These are phyloP conservation scores for Macrostomum lignano DNA, from an alignment of 1,140 invertebrate species.

Conservation along the genomic window DNA sequence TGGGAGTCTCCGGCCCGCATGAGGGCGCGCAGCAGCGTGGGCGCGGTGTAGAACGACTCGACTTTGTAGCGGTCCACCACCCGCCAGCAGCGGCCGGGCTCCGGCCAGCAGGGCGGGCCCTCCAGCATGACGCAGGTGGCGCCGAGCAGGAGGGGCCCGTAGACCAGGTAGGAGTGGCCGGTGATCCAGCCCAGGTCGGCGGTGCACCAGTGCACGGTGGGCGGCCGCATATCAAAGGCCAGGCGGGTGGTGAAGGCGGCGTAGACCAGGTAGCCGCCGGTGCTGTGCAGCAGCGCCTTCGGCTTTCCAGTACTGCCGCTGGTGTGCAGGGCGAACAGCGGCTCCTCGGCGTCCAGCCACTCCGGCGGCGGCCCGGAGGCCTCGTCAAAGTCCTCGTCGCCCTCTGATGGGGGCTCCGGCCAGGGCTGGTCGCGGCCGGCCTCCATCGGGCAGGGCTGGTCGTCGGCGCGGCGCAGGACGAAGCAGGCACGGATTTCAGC, in stretches of 20 bases:
- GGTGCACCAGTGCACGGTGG: conserved; percentile 30
- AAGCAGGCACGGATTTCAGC: neutral
- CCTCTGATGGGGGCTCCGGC: neutral
- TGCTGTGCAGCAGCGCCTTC: conserved; percentile 77
- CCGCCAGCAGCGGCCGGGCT: conserved; percentile 36
- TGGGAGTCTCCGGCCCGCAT: conserved; percentile 34
- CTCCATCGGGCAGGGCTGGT: no score
- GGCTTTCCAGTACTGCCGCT: conserved; percentile 81
- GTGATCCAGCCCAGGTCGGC: conserved; percentile 36
- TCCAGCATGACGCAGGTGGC: conserved; percentile 33
- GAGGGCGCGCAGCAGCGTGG: conserved; percentile 31
- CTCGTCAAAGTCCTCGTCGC: conserved; percentile 9
- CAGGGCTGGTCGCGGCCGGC: neutral
- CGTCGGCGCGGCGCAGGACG: no score
- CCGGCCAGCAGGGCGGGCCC: conserved; percentile 32
- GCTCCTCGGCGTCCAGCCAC: conserved; percentile 31
- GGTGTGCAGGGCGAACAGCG: conserved; percentile 64
- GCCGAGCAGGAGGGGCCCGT: conserved; percentile 33
- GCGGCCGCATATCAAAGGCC: no score
- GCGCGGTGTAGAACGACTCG: conserved; percentile 32
- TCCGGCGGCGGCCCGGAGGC: conserved; percentile 35
- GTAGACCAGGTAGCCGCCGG: conserved; percentile 67
- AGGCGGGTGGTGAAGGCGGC: conserved; percentile 27
- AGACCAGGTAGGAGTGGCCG: conserved; percentile 33
- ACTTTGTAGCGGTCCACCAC: conserved; percentile 29